Percentiles rank a stretch among this genome's conserved stretches.
These are phyloP conservation scores for Sarcophaga peregrina DNA, from an alignment of 1,140 invertebrate genomes.

Conservation along the genomic window DNA sequence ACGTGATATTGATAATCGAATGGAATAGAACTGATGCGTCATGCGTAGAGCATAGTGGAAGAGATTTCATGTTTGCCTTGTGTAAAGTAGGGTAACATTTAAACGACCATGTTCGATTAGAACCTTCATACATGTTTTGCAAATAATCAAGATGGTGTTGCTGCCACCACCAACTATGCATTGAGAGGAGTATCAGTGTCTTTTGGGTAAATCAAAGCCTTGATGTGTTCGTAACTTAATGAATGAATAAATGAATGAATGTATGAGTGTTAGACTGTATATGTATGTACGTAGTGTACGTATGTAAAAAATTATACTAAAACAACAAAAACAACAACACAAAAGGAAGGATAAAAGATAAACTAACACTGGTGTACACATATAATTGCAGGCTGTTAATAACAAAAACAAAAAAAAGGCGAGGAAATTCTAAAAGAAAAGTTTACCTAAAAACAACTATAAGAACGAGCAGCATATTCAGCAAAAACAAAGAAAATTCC, in stretches of 20 bases:
- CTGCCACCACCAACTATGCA: too few species aligned
- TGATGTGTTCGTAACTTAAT: not conserved
- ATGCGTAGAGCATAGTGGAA: too few species aligned
- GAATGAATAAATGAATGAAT: slow-evolving; percentile 1
- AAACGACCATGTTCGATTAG: too few species aligned
- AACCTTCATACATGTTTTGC: too few species aligned
- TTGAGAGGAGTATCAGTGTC: not conserved
- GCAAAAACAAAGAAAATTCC: not conserved
- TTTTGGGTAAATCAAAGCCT: not conserved
- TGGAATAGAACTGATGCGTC: too few species aligned
- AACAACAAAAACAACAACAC: not conserved
- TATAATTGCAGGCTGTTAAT: slow-evolving; percentile 8
- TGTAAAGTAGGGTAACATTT: too few species aligned
- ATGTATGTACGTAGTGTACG: not conserved
- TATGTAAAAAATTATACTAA: not conserved
- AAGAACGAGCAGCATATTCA: not conserved
- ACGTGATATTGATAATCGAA: too few species aligned
- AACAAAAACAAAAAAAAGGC: not conserved
- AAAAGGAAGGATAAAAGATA: too few species aligned
- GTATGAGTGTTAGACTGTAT: not conserved
- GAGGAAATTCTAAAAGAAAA: not conserved
- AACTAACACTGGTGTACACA: too few species aligned
- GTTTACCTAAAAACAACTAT: not conserved
- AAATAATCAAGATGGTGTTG: too few species aligned
- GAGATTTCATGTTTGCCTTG: too few species aligned